phyloP scores from a whole-genome alignment of 1,140 invertebrate species.

The Colletes gigas region DNA sequence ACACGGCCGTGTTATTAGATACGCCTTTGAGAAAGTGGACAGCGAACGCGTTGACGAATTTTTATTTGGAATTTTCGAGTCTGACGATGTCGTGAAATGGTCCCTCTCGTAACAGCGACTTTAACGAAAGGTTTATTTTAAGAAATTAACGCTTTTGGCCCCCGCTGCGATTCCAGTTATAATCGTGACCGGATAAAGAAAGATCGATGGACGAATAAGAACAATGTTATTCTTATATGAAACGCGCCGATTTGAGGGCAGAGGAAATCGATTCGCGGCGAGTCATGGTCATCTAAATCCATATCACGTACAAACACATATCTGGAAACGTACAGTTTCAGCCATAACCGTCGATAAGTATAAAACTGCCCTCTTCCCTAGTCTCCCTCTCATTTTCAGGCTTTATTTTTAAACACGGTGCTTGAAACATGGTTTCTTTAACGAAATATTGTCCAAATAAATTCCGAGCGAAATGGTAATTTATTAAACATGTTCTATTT shows the following conservation, averaged over 20 bases:
- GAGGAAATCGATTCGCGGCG: slow-evolving; percentile 30
- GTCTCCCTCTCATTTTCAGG: background rate
- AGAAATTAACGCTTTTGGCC: no score
- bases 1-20: no score
- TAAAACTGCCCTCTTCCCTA: background rate
- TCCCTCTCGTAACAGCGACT: no score
- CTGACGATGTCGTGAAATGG: no score
- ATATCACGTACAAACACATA: slow-evolving; percentile 13
- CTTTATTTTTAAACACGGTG: background rate
- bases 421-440: background rate
- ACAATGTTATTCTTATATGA: slow-evolving; percentile 30
- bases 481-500: no score
- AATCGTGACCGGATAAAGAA: background rate
- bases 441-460: background rate
- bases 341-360: background rate
- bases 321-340: background rate
- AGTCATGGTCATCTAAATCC: slow-evolving; percentile 49
- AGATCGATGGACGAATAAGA: slow-evolving; percentile 31
- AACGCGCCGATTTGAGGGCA: slow-evolving; percentile 26
- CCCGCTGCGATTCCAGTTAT: background rate
- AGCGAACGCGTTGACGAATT: no score
- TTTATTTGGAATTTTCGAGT: no score
- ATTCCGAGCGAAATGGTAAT: no score
- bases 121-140: no score
- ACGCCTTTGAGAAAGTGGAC: no score